Evolutionary conservation across 1,140 invertebrate genomes (phyloP).

Genomic region (Aplysia californica): DNA sequence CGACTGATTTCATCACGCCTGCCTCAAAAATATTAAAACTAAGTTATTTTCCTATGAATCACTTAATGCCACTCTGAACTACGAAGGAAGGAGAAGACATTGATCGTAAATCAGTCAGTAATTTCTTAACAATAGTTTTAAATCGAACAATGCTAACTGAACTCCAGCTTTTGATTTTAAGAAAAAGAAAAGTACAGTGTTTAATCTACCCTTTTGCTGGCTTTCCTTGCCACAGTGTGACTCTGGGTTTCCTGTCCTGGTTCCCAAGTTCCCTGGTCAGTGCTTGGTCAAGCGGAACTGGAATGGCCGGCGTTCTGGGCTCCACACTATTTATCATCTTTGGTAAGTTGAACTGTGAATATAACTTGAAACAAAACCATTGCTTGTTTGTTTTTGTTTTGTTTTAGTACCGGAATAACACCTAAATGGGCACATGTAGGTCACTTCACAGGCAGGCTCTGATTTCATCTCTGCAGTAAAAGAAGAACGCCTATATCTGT

Average conservation of each 20-base stretch:
- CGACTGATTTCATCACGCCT: too few species aligned
- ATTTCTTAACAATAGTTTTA: not conserved
- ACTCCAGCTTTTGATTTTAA: slow-evolving; percentile 42
- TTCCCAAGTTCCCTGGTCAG: slow-evolving; percentile 56
- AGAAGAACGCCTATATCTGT: too few species aligned
- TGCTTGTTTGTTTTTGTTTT: too few species aligned
- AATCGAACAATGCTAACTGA: not conserved
- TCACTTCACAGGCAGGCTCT: too few species aligned
- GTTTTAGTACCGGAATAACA: too few species aligned
- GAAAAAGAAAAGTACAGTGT: too few species aligned
- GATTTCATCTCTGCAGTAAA: too few species aligned
- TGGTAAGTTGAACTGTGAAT: slow-evolving; percentile 45
- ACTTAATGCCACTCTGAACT: not conserved
- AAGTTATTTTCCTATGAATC: too few species aligned
- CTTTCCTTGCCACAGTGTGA: slow-evolving; percentile 58
- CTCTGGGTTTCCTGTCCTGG: slow-evolving; percentile 47
- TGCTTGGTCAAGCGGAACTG: slow-evolving; percentile 60
- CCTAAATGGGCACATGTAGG: too few species aligned
- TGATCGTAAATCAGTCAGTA: not conserved
- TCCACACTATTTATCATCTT: slow-evolving; percentile 55
- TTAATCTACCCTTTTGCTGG: too few species aligned
- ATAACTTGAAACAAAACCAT: too few species aligned
- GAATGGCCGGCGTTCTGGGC: slow-evolving; percentile 58
- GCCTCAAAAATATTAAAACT: too few species aligned
- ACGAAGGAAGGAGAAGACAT: not conserved